Evolutionary conservation across 2,888 invertebrate species (phyloP), one percentile per base, ranked within the genome.

Genomic region (Andrena flavipes): DNA sequence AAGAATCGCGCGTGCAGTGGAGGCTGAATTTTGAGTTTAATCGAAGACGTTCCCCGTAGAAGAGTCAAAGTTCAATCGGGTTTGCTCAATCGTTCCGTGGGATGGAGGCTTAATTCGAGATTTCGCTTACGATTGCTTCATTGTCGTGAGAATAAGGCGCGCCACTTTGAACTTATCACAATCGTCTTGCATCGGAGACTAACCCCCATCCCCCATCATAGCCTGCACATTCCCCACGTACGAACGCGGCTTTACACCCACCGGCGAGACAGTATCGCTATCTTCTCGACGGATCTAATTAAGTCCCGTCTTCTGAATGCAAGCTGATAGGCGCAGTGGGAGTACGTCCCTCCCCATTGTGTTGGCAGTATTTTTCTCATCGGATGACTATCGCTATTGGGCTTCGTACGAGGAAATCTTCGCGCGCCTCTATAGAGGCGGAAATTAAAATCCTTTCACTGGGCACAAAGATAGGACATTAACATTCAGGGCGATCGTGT

Each of bases 401-500:
- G 26, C 35, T 13, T 48, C 23, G 33, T 48, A 35, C 30, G 35
- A 42, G 10, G 30, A 63, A 54, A 59, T 48, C 29, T 51, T 62
- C 54, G 48, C 62, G 62, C 49, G 42, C 48, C 49, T 35, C 67
- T 20, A 62, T 63, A 35, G 30, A 54, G 35, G 23, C 26, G 54
- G 56, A 73, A 80, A 80, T 78, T 80, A 79, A 80, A 79, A 80
- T 71, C 65, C 62, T 63, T 76, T 30, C n/a, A 48, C 78, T 62
- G 65, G 26, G 16, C 51, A 42, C 35, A 62, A 51, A 16, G 49
- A 59, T 29, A 35, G 48, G 16, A 7, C 26, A 13, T 69, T 56
- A 48, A 56, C 62, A 30, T 69, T 76, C 35, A 49, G n/a, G 35
- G 6, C 20, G 13, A 13, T 48, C n/a, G 30, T 10, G n/a, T 69